Base-by-base conservation (phyloP, 2,113 vertebrate species). In the Strigops habroptila region DNA sequence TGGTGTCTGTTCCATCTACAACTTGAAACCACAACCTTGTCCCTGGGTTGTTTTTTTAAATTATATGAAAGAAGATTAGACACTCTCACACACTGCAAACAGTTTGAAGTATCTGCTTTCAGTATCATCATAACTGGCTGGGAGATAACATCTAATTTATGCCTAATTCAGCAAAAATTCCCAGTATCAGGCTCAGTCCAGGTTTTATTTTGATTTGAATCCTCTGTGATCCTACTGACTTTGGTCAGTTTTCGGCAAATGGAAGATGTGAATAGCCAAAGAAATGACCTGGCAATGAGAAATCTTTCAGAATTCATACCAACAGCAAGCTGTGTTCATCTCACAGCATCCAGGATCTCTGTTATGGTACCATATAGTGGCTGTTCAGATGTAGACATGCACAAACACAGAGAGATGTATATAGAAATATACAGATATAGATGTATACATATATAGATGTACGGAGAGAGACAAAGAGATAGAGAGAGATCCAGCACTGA, bases 61-160 rank as follows among this genome's bases (percentile, higher is more conserved):
- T 88, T 59, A 46, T 74, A 49, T 41, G 63, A 89, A 93, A 77
- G 79, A 81, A 75, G 92, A 92, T 91, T 65, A 93, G 88, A 87
- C 8, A 16, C 49, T 86, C 73, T 92, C 62, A 74, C 77, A 92
- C 24, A 19, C 57, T 70, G 57, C 49, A 90, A 88, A 90, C n/a
- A 63, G 70, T 62, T 84, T 83, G 88, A 90, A 94, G 83, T 86
- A 84, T 96, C 77, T 97, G 70, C 27, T 97, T 95, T 95, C 63
- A 52, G 91, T 79, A 91, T 95, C 93, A 79, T 41, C 12, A 2
- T 82, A 91, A 79, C 86, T 64, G 53, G 15, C 62, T 84, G 74
- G 49, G 55, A 92, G 93, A 92, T 97, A 96, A 87, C 70, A 96
- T 96, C 95, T 94, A 94, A 95, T 92, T 96, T 95, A 95, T 93